Evolutionary conservation across 1,140 invertebrate species (phyloP).

Genomic region (Gerris buenoi): DNA sequence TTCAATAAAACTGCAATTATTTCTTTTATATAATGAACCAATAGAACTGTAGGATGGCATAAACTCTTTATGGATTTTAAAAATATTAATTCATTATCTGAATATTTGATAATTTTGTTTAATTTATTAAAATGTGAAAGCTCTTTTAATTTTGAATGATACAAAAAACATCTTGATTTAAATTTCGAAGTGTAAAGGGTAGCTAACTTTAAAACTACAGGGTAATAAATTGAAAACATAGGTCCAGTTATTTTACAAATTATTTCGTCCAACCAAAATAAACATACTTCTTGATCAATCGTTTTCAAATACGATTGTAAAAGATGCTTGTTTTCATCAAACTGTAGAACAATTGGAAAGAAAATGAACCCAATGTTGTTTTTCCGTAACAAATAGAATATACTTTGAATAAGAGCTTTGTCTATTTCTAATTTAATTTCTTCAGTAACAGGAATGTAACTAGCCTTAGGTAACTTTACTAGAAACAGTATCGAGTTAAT

Average conservation of each 20-base stretch:
- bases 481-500: not conserved
- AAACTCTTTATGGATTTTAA: too few relatives aligned
- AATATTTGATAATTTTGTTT: too few relatives aligned
- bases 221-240: not conserved
- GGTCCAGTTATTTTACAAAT: not conserved
- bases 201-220: not conserved
- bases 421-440: not conserved
- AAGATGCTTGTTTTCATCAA: not conserved
- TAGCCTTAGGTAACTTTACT: not conserved
- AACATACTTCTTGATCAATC: not conserved
- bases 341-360: not conserved
- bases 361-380: not conserved
- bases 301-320: not conserved
- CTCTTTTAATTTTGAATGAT: too few relatives aligned
- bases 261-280: not conserved
- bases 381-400: not conserved
- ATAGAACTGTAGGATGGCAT: too few relatives aligned
- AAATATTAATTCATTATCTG: too few relatives aligned
- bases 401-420: not conserved
- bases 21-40: too few relatives aligned
- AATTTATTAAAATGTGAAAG: too few relatives aligned
- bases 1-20: too few relatives aligned
- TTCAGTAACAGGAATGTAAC: not conserved
- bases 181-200: not conserved
- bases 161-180: not conserved